These are phyloP conservation scores for Olivierus martensii DNA, from an alignment of 1,140 invertebrate genomes.

Conservation along the genomic window DNA sequence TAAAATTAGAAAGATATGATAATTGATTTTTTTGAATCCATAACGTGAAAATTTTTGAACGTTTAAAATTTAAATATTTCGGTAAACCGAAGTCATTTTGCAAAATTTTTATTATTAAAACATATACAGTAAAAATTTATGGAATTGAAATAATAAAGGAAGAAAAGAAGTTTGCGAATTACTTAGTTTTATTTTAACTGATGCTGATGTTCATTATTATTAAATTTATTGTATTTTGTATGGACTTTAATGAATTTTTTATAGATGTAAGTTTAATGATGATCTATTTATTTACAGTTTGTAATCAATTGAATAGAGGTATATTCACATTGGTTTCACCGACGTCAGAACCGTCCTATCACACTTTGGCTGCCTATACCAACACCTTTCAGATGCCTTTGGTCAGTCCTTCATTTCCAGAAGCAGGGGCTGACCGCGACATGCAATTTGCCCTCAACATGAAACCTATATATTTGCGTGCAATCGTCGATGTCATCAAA, in stretches of 20 bases:
- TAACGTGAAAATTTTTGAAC: no score
- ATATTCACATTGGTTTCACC: conserved; percentile 83
- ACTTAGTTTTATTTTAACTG: no score
- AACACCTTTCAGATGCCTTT: conserved; percentile 91
- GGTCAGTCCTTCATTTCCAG: conserved; percentile 82
- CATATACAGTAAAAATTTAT: no score
- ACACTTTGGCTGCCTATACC: conserved; percentile 85
- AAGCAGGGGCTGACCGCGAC: conserved; percentile 69
- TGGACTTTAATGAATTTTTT: not conserved
- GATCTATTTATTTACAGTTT: conserved; percentile 12
- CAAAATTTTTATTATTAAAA: no score
- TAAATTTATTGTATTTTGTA: no score
- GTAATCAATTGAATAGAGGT: conserved; percentile 33
- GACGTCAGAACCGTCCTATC: conserved; percentile 81
- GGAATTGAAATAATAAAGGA: no score
- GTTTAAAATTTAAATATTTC: no score
- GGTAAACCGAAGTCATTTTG: no score
- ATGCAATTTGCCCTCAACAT: conserved; percentile 79
- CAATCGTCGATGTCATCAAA: conserved; percentile 80
- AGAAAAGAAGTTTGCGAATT: no score
- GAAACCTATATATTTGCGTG: conserved; percentile 81
- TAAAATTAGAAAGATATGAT: no score
- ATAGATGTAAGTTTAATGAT: not conserved
- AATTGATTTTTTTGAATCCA: no score
- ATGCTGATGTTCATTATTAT: no score